These are phyloP conservation scores for Helicoverpa zea DNA, from an alignment of 1,140 invertebrate species.

Conservation along the genomic window DNA sequence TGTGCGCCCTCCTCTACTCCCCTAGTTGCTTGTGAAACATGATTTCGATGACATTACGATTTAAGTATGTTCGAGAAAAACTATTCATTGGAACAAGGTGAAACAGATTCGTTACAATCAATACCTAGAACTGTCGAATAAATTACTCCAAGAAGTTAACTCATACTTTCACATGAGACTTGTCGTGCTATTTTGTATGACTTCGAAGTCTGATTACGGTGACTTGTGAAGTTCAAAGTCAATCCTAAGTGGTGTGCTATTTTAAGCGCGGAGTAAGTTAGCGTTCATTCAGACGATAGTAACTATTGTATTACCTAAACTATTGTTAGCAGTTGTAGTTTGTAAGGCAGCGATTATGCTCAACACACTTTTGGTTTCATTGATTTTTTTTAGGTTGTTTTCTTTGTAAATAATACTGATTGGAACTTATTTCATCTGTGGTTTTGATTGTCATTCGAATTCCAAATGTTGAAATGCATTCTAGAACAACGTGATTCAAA, in stretches of 20 bases:
- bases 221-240: conserved; percentile 59
- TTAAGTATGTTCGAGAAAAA: conserved; percentile 70
- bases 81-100: conserved; percentile 38
- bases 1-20: conserved; percentile 72
- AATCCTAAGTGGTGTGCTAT: conserved; percentile 51
- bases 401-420: background rate
- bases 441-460: background rate
- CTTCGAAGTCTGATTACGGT: conserved; percentile 49
- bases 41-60: conserved; percentile 80
- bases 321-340: conserved; percentile 35
- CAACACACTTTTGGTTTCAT: conserved; percentile 5
- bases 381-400: conserved; percentile 7
- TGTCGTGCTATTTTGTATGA: conserved; percentile 41
- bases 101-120: conserved; percentile 60
- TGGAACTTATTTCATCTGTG: background rate
- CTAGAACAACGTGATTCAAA: too few relatives aligned
- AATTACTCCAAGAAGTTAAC: conserved; percentile 34
- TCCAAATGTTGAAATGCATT: too few relatives aligned
- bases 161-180: conserved; percentile 40
- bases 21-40: conserved; percentile 71
- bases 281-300: conserved; percentile 49
- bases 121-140: conserved; percentile 40
- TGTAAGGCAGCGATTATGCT: conserved; percentile 18
- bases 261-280: conserved; percentile 46
- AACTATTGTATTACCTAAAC: conserved; percentile 43